Evolutionary conservation across 2,888 invertebrate genomes (phyloP).

Genomic region (Lissonota sp.): DNA sequence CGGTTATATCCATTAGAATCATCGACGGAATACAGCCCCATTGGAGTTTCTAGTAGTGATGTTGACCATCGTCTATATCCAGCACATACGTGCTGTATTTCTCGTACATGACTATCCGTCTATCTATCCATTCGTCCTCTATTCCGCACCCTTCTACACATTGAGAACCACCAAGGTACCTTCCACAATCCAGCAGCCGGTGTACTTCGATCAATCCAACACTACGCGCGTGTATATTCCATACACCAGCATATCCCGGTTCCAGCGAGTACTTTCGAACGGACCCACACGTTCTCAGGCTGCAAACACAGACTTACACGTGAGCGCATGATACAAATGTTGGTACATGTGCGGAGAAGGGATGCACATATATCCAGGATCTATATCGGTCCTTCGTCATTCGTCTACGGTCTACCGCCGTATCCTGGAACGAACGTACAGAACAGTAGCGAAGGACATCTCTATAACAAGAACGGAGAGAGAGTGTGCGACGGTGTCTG

Average conservation of each 20-base stretch:
- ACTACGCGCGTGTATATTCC: conserved; percentile 39
- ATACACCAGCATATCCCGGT: neutral
- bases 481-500: conserved; percentile 32
- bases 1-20: conserved; percentile 31
- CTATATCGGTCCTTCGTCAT: neutral
- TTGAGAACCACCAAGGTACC: conserved; percentile 1
- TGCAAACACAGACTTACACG: neutral
- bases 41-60: conserved; percentile 38
- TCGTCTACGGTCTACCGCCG: conserved; percentile 18
- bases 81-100: neutral
- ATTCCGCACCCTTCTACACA: conserved; percentile 6
- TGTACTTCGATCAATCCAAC: conserved; percentile 50
- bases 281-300: neutral
- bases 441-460: conserved; percentile 28
- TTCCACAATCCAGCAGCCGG: conserved; percentile 29
- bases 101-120: conserved; percentile 6
- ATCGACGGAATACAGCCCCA: conserved; percentile 14
- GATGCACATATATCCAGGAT: conserved; percentile 10
- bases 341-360: neutral
- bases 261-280: conserved; percentile 1
- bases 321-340: neutral
- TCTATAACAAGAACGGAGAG: conserved; percentile 36
- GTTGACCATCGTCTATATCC: conserved; percentile 46
- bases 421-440: conserved; percentile 31
- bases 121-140: conserved; percentile 13